These are phyloP conservation scores for Octodon degus DNA, from an alignment of 2,113 vertebrate species.

Conservation along the genomic window DNA sequence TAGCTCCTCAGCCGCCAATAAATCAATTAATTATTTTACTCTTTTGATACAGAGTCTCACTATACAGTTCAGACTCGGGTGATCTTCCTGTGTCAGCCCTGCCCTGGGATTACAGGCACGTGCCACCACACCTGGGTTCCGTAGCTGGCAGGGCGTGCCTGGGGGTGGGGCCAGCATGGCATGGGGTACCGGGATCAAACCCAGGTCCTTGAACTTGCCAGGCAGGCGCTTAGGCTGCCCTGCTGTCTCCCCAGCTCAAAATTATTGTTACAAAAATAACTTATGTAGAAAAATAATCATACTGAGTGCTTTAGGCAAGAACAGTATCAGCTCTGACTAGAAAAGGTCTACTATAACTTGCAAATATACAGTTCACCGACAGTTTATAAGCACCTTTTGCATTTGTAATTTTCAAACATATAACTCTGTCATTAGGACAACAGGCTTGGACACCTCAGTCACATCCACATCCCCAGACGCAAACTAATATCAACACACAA, in stretches of 20 bases:
- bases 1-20: too few species aligned
- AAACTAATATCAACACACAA: not conserved
- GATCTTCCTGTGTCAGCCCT: too few species aligned
- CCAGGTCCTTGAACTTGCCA: too few species aligned
- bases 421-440: not conserved
- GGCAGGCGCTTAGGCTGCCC: too few species aligned
- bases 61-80: too few species aligned
- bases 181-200: too few species aligned
- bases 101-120: too few species aligned
- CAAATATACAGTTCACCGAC: not conserved
- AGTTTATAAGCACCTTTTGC: not conserved
- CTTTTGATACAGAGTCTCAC: too few species aligned
- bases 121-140: too few species aligned
- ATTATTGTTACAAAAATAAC: conserved; percentile 15
- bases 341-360: not conserved
- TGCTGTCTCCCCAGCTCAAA: not conserved
- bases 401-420: not conserved
- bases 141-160: too few species aligned
- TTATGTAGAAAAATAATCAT: not conserved
- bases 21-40: too few species aligned
- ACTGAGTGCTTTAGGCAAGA: not conserved
- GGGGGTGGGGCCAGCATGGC: too few species aligned
- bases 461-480: not conserved
- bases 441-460: not conserved
- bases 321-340: not conserved